Evolutionary conservation across 2,797 vertebrate species (phyloP).

Genomic region (Alcedo quadribrachys): DNA sequence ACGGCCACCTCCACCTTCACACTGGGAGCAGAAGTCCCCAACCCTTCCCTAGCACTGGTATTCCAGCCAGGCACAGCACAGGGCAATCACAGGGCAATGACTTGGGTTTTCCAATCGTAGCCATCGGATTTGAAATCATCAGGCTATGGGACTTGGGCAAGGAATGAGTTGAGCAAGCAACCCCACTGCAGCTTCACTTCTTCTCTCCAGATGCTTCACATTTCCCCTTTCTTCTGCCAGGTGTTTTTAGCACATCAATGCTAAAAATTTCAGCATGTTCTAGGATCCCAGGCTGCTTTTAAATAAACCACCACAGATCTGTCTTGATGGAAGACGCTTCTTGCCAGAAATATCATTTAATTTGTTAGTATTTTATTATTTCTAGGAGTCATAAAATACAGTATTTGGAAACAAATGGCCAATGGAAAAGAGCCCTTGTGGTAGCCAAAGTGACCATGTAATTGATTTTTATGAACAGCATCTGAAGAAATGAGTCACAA

Average conservation of each 20-base stretch:
- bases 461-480: constrained; percentile 50
- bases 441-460: constrained; percentile 55
- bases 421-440: constrained; percentile 25
- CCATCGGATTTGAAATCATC: not conserved
- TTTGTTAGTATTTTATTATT: constrained; percentile 61
- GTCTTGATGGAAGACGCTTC: not conserved
- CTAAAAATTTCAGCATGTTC: constrained; percentile 10
- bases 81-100: not conserved
- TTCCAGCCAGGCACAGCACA: not conserved
- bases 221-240: constrained; percentile 52
- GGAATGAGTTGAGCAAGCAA: not conserved
- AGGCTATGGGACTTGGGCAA: not conserved
- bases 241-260: constrained; percentile 50
- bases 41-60: not conserved
- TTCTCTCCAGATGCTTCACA: constrained; percentile 46
- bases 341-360: constrained; percentile 61
- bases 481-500: constrained; percentile 67
- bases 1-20: not conserved
- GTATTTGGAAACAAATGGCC: constrained; percentile 50
- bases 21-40: not conserved
- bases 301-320: not conserved
- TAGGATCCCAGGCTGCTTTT: constrained; percentile 7
- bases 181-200: not conserved
- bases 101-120: not conserved
- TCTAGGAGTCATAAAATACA: constrained; percentile 36